Evolutionary conservation across 2,113 vertebrate genomes (phyloP), one percentile per base, ranked within the genome.

Genomic region (Corydoras sp.): DNA sequence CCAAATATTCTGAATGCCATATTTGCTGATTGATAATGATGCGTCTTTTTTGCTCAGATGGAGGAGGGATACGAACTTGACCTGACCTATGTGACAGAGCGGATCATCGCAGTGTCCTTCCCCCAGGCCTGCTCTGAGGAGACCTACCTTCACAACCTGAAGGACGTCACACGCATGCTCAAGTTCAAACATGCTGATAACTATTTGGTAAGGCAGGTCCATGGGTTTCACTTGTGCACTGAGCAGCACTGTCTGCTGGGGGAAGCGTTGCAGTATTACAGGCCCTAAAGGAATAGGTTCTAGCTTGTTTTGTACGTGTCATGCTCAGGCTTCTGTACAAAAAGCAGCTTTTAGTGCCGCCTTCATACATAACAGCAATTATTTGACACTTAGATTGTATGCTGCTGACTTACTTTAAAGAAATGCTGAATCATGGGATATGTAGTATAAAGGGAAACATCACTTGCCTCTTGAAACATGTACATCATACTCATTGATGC

Each of bases 131-230:
- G 92, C 85, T 90, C 92, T 0, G 95, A 98, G 83, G 94, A 98
- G 81, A 90, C 91, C 5, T 98, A 99, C 76, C 80, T 90, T 11
- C 90, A 90, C 80, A 92, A 89, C 79, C 88, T 99, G 9, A 93
- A 93, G 76, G 94, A 95, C 76, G 95, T 98, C 76, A 96, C 93
- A 0, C 89, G 86, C 58, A 99, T 99, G 96, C 93, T 99, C 35
- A 94, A 92, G 85, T 98, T 93, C 83, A 99, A 98, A 82, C 96
- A 99, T 9, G 93, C 93, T 0, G 93, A 96, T 81, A 97, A 95
- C 86, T 99, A 98, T 84, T 83, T 99, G 93, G 96, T 99, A 88
- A 79, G 92, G 72, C 11, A 10, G 18, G 4, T 43, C 7, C 7
- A 5, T 43, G 35, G 35, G 4, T 43, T 43, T 43, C 35, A 43